phyloP scores from a whole-genome alignment of 92 coral and sea anemone species.

The Heteractis magnifica region DNA sequence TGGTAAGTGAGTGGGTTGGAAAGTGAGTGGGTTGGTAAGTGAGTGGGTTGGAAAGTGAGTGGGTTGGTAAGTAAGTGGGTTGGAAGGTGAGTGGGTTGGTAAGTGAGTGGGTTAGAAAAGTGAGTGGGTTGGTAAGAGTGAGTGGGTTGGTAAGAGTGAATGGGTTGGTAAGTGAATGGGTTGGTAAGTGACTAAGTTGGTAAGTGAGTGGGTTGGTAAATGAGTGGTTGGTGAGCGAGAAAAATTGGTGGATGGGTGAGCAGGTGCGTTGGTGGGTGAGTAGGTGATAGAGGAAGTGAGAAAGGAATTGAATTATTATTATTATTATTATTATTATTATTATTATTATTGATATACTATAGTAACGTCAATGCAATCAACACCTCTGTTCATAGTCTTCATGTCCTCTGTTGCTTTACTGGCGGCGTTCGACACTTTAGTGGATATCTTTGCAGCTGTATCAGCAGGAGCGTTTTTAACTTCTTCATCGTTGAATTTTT shows the following conservation, averaged over 20 bases:
- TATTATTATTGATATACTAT: too few relatives aligned
- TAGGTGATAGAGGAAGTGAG: too few relatives aligned
- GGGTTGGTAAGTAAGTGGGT: not conserved
- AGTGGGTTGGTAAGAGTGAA: not conserved
- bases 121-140: not conserved
- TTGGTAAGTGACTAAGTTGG: not conserved
- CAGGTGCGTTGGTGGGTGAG: too few relatives aligned
- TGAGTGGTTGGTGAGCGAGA: too few relatives aligned
- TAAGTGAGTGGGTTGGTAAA: too few relatives aligned
- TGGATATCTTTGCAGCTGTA: not conserved
- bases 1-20: not conserved
- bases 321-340: too few relatives aligned
- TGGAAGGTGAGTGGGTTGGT: not conserved
- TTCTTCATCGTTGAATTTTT: not conserved
- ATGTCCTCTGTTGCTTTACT: slow-evolving; percentile 22
- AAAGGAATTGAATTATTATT: too few relatives aligned
- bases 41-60: not conserved
- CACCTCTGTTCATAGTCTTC: slow-evolving; percentile 20
- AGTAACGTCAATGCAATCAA: not conserved
- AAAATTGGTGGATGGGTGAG: too few relatives aligned
- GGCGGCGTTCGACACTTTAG: slow-evolving; percentile 32
- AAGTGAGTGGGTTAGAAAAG: not conserved
- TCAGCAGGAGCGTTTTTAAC: slow-evolving; percentile 4
- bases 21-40: not conserved
- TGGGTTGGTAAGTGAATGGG: not conserved